These are phyloP conservation scores for Vanacampus margaritifer DNA, from an alignment of 2,113 vertebrate species.

Conservation along the genomic window DNA sequence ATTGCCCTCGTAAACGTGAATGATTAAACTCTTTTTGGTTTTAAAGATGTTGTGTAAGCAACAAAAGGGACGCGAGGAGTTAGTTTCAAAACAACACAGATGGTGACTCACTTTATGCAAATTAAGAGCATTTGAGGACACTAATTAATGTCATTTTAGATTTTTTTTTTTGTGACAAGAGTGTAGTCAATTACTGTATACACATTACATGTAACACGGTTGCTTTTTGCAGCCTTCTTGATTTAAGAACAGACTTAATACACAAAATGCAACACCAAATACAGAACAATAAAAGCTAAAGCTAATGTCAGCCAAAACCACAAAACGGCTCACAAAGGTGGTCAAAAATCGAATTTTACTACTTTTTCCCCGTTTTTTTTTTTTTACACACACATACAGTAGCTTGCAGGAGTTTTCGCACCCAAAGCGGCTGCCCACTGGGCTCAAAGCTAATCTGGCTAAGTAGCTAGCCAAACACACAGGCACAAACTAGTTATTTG, in stretches of 20 bases:
- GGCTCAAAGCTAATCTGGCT: background rate
- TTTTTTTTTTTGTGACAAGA: background rate
- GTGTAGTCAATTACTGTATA: background rate
- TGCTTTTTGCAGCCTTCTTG: background rate
- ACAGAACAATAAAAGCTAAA: no score
- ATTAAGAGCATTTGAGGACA: slow-evolving; percentile 1
- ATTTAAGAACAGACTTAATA: background rate
- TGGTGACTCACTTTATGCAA: slow-evolving; percentile 3
- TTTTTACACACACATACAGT: no score
- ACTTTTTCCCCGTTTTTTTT: no score
- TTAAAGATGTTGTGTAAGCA: background rate
- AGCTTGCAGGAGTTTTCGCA: background rate
- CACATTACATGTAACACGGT: background rate
- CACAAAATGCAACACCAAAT: no score
- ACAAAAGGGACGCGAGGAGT: background rate
- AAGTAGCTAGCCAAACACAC: background rate
- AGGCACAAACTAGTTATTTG: background rate
- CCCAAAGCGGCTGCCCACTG: background rate
- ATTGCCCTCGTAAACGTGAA: background rate
- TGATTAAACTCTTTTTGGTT: background rate
- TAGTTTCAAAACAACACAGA: slow-evolving; percentile 3
- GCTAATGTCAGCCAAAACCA: no score
- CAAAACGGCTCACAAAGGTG: background rate
- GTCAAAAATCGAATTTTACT: background rate
- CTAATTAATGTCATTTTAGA: background rate